phyloP scores from a whole-genome alignment of 1,140 invertebrate species.

The Druon quercuslanigerum region DNA sequence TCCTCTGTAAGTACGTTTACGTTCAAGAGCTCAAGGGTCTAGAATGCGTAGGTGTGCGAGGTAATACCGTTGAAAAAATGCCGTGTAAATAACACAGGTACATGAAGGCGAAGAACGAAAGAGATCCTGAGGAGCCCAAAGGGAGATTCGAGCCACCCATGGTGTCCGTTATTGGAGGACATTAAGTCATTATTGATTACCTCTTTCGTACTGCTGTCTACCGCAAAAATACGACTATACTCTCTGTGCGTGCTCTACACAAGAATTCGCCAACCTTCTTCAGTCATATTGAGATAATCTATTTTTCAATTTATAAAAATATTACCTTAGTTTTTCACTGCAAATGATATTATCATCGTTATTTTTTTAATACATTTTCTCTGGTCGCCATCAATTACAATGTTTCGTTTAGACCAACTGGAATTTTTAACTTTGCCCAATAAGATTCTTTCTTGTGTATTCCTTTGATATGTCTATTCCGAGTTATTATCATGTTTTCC shows the following conservation, averaged over 20 bases:
- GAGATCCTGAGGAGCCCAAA: slow-evolving; percentile 25
- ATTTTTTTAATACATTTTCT: too few species aligned
- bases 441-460: background rate
- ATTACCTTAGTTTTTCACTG: too few species aligned
- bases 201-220: background rate
- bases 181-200: slow-evolving; percentile 15
- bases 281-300: too few species aligned
- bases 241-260: too few species aligned
- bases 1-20: slow-evolving; percentile 37
- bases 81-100: slow-evolving; percentile 47
- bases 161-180: background rate
- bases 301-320: too few species aligned
- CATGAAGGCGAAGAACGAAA: slow-evolving; percentile 43
- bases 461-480: background rate
- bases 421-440: too few species aligned
- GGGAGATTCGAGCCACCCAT: background rate
- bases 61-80: slow-evolving; percentile 23
- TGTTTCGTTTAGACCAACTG: too few species aligned
- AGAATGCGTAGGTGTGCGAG: background rate
- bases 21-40: slow-evolving; percentile 2
- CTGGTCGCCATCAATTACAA: too few species aligned
- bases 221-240: background rate
- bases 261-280: too few species aligned
- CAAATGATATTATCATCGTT: too few species aligned
- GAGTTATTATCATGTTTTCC: background rate